Evolutionary conservation across 2,113 vertebrate genomes (phyloP).

Genomic region (Axis porcinus): DNA sequence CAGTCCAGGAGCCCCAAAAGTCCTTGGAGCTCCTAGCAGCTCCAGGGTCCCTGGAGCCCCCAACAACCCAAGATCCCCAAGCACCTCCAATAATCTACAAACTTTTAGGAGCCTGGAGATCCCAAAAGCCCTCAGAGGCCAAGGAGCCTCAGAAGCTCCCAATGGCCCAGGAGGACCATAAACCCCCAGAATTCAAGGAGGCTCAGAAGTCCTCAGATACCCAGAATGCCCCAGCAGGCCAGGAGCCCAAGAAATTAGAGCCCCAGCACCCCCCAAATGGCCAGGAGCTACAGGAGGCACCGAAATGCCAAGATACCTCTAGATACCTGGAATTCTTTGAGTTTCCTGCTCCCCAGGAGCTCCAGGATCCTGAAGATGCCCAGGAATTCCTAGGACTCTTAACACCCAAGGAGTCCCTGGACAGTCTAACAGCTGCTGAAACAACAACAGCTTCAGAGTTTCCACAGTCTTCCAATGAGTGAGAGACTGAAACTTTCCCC

Average conservation of each 20-base stretch:
- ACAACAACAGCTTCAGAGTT: not conserved
- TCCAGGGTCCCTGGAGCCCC: not conserved
- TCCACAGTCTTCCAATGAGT: not conserved
- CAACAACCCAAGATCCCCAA: not conserved
- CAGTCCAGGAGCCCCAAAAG: not conserved
- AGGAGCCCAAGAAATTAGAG: not conserved
- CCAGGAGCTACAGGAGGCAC: not conserved
- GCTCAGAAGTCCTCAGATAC: not conserved
- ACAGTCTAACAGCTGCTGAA: not conserved
- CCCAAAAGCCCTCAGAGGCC: not conserved
- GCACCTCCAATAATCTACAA: not conserved
- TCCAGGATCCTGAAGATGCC: not conserved
- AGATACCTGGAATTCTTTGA: not conserved
- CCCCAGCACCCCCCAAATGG: not conserved
- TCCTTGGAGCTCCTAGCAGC: not conserved
- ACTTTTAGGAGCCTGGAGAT: not conserved
- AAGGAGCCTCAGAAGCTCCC: not conserved
- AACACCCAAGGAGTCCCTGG: not conserved
- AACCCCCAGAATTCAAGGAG: not conserved
- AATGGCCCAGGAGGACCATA: not conserved
- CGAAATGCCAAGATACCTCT: not conserved
- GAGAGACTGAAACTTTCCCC: not conserved
- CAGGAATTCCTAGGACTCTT: slow-evolving; percentile 19
- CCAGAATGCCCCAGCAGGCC: not conserved
- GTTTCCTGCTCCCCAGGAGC: not conserved